Conservation (phyloP, 2,113 vertebrate genomes). For the Myrmecophaga tridactyla region DNA sequence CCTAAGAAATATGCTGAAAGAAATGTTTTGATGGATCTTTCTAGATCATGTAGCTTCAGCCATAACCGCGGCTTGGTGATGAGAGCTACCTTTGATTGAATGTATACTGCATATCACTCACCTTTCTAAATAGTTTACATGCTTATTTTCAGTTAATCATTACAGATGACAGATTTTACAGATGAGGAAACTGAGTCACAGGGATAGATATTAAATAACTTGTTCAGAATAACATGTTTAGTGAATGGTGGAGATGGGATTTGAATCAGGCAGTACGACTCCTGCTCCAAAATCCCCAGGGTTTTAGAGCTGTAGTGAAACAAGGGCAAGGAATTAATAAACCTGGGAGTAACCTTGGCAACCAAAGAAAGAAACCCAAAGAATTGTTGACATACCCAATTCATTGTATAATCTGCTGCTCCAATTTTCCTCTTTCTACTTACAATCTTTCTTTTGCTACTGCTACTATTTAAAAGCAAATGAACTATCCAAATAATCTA, state of each 20-base stretch:
- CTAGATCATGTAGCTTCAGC: too few species aligned
- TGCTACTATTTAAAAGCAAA: constrained; percentile 10
- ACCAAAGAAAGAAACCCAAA: background rate
- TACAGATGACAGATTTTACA: background rate
- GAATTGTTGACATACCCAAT: background rate
- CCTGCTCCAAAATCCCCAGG: background rate
- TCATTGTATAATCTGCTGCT: background rate
- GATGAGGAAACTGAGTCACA: background rate
- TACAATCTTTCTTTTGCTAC: background rate
- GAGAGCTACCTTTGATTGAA: background rate
- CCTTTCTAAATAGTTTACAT: background rate
- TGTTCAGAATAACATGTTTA: background rate
- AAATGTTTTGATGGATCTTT: background rate
- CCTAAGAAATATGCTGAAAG: background rate
- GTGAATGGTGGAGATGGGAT: background rate
- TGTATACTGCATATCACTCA: background rate
- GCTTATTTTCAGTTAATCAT: background rate
- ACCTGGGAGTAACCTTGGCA: background rate
- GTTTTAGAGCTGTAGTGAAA: constrained; percentile 13
- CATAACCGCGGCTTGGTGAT: background rate
- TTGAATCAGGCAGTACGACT: background rate
- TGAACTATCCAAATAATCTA: background rate
- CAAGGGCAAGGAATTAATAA: background rate
- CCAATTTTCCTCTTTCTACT: background rate
- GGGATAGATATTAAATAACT: background rate